These are phyloP conservation scores for Thunnus thynnus DNA, from an alignment of 2,113 vertebrate genomes.

Conservation along the genomic window DNA sequence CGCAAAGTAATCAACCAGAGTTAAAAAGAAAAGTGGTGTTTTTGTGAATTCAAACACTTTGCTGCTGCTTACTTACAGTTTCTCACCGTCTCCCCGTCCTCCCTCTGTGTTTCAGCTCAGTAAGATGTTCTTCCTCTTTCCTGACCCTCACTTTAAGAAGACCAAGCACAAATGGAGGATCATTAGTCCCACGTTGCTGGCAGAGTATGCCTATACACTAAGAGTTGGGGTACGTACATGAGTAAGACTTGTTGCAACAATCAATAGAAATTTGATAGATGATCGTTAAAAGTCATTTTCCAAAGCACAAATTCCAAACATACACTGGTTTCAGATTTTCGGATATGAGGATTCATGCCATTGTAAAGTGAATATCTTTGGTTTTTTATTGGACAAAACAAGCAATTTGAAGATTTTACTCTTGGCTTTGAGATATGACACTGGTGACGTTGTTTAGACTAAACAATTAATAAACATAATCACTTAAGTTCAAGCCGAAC, in stretches of 20 bases:
- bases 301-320: too few species aligned
- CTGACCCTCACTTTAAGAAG: slow-evolving; percentile 96
- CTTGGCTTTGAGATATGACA: too few species aligned
- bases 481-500: background rate
- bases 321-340: too few species aligned
- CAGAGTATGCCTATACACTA: slow-evolving; percentile 92
- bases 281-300: background rate
- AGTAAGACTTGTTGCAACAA: slow-evolving; percentile 7
- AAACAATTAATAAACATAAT: too few species aligned
- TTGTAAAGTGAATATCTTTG: too few species aligned
- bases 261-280: background rate
- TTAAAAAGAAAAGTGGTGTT: background rate
- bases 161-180: slow-evolving; percentile 97
- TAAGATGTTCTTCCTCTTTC: slow-evolving; percentile 82
- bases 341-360: too few species aligned
- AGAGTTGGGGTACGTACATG: slow-evolving; percentile 86
- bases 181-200: slow-evolving; percentile 91
- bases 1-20: background rate
- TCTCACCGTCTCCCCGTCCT: background rate
- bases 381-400: too few species aligned
- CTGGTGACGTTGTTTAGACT: too few species aligned
- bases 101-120: slow-evolving; percentile 71
- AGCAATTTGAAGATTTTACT: too few species aligned
- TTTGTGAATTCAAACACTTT: background rate
- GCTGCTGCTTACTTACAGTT: background rate